These are phyloP conservation scores for Podiceps cristatus DNA, from an alignment of 2,113 vertebrate species.

Conservation along the genomic window DNA sequence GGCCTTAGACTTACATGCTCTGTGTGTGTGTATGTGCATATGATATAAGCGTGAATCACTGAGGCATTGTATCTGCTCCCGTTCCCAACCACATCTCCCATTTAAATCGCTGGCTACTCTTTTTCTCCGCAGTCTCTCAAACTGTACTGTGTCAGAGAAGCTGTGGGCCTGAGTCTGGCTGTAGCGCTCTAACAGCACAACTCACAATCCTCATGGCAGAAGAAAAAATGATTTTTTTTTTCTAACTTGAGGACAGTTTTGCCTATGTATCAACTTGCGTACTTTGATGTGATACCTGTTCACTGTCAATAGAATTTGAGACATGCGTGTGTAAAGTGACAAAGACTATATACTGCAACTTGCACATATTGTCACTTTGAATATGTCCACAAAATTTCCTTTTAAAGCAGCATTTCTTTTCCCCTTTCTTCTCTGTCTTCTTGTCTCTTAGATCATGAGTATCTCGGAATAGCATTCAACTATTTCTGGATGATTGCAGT, in stretches of 20 bases:
- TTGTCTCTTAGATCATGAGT: not conserved
- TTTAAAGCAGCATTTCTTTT: not conserved
- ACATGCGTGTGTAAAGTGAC: not conserved
- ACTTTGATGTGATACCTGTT: not conserved
- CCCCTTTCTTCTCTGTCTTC: not conserved
- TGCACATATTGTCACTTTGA: not conserved
- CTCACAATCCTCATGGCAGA: not conserved
- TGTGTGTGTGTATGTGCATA: not conserved
- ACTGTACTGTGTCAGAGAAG: not conserved
- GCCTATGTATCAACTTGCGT: not conserved
- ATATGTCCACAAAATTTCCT: not conserved
- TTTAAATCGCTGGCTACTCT: not conserved
- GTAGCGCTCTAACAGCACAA: not conserved
- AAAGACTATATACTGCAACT: not conserved
- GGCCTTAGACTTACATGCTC: not conserved
- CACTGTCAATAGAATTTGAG: not conserved
- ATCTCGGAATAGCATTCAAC: not conserved
- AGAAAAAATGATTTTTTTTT: not conserved
- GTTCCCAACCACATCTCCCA: not conserved
- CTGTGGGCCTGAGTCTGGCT: not conserved
- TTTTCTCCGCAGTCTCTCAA: not conserved
- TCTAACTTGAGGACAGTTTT: not conserved
- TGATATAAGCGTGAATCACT: not conserved
- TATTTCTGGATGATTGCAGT: slow-evolving; percentile 7
- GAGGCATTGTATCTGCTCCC: not conserved